phyloP scores from a whole-genome alignment of 2,113 vertebrate species.

The Prionailurus bengalensis region DNA sequence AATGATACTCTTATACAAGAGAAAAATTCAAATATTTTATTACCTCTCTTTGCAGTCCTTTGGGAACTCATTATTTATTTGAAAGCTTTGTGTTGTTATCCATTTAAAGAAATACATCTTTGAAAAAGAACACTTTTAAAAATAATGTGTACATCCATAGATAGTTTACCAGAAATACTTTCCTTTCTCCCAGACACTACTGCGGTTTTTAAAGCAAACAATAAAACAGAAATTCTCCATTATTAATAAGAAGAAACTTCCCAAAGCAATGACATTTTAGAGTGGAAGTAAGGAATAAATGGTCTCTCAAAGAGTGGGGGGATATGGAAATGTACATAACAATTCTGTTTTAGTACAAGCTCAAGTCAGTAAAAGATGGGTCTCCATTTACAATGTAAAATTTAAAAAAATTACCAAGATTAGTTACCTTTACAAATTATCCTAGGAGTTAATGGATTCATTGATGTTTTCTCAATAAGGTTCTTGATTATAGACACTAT shows the following conservation, averaged over 20 bases:
- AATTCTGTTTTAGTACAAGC: neutral
- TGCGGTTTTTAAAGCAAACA: neutral
- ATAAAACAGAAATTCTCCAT: neutral
- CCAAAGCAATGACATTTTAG: neutral
- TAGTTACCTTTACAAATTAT: neutral
- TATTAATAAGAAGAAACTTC: neutral
- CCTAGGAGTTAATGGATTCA: neutral
- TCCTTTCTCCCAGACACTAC: neutral
- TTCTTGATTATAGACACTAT: neutral
- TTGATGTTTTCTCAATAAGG: neutral
- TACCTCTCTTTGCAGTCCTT: neutral
- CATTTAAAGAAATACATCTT: neutral
- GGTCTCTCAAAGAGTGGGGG: neutral
- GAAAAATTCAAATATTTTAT: neutral
- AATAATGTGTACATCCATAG: neutral
- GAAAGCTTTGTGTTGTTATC: neutral
- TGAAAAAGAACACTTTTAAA: constrained; percentile 22
- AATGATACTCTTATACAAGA: neutral
- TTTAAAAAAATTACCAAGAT: neutral
- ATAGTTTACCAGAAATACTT: neutral
- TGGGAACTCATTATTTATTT: constrained; percentile 21
- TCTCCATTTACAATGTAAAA: neutral
- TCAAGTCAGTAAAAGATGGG: neutral
- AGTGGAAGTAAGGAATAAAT: neutral
- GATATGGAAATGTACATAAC: neutral